A percentile compares a stretch with the other conserved stretches of the same genome.
Conservation (phyloP, 2,797 vertebrate species). For the Chloroceryle inda region DNA sequence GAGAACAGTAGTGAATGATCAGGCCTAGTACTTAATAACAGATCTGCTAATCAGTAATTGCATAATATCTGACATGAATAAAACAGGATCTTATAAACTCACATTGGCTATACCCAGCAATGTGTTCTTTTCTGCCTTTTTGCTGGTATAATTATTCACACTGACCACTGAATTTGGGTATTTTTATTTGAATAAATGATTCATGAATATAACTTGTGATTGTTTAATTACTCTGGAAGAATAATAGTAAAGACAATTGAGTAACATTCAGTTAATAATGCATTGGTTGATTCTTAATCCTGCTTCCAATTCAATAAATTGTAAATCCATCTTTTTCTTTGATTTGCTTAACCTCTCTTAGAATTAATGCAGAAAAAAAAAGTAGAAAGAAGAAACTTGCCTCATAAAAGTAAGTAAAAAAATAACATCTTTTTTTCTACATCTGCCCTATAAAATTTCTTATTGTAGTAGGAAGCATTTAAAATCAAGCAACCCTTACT, state of each 20-base stretch:
- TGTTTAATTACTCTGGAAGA: not conserved
- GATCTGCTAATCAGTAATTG: not conserved
- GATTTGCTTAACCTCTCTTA: not conserved
- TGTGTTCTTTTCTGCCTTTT: not conserved
- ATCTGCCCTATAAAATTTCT: not conserved
- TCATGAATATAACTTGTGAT: not conserved
- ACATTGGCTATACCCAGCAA: not conserved
- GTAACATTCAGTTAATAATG: not conserved
- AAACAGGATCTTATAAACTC: not conserved
- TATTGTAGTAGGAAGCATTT: not conserved
- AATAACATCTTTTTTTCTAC: not conserved
- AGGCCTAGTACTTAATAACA: not conserved
- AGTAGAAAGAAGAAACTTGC: not conserved
- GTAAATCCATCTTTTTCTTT: not conserved
- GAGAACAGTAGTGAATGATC: not conserved
- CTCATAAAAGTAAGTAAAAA: not conserved
- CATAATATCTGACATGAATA: not conserved
- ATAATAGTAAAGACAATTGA: not conserved
- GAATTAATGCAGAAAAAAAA: not conserved
- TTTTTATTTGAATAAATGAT: conserved; percentile 11
- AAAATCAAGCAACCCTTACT: not conserved
- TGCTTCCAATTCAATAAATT: not conserved
- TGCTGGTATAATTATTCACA: not conserved
- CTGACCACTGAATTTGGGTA: not conserved
- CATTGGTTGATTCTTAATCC: not conserved